These are phyloP conservation scores for Pycnonotus jocosus DNA, from an alignment of 2,113 vertebrate genomes.

Conservation along the genomic window DNA sequence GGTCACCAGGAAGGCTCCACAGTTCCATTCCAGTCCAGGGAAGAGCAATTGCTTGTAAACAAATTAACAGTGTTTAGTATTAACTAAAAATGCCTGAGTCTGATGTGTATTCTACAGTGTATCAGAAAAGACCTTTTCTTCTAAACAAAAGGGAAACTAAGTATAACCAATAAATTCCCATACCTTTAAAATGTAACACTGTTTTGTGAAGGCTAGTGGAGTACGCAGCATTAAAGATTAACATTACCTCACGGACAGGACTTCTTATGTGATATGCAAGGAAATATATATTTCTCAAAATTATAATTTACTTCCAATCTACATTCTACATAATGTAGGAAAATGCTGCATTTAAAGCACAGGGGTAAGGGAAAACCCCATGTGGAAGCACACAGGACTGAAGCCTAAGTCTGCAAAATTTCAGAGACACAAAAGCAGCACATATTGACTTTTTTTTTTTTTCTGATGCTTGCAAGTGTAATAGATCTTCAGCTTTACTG, in stretches of 20 bases:
- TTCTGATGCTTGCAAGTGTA: background rate
- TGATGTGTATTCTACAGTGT: background rate
- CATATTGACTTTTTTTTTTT: background rate
- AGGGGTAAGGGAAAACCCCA: background rate
- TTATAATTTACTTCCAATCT: background rate
- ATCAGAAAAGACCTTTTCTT: background rate
- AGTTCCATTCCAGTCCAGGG: background rate
- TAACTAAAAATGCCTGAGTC: background rate
- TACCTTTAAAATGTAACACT: background rate
- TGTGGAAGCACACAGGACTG: background rate
- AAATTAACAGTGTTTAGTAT: background rate
- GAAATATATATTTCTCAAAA: background rate
- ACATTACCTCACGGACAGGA: background rate
- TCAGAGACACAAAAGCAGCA: background rate
- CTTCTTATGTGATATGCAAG: fast-evolving
- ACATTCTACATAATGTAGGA: background rate
- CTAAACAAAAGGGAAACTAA: background rate
- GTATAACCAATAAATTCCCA: background rate
- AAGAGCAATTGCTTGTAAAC: background rate
- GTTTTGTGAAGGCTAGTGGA: background rate
- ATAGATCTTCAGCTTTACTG: background rate
- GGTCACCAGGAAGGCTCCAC: background rate
- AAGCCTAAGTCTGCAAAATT: background rate
- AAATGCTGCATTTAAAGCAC: background rate
- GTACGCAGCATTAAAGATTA: background rate